Evolutionary conservation across 2,113 vertebrate genomes (phyloP).

Genomic region (Grantiella picta): DNA sequence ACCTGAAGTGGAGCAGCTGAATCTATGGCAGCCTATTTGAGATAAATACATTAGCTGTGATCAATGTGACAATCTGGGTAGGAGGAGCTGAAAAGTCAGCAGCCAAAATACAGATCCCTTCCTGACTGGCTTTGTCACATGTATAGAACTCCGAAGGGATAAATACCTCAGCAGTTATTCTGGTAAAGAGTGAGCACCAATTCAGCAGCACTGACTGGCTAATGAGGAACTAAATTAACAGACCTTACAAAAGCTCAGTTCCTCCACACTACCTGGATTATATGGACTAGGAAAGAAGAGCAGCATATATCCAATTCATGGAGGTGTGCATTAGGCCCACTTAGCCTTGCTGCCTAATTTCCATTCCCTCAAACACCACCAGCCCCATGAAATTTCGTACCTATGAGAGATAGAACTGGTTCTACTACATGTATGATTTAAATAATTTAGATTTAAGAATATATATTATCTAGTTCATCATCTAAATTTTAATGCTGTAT

Average conservation of each 20-base stretch:
- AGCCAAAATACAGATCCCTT: not conserved
- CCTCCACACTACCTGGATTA: not conserved
- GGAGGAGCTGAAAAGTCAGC: not conserved
- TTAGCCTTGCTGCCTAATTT: not conserved
- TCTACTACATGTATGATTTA: not conserved
- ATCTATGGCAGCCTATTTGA: not conserved
- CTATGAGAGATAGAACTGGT: not conserved
- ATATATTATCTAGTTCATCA: not conserved
- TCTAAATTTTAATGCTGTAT: not conserved
- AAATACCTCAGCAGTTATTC: not conserved
- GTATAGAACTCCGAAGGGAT: not conserved
- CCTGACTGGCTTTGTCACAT: not conserved
- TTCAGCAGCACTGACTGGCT: not conserved
- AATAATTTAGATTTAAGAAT: not conserved
- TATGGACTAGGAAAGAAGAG: not conserved
- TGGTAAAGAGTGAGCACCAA: fast-evolving
- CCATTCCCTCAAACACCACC: not conserved
- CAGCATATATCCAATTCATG: not conserved
- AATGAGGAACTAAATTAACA: not conserved
- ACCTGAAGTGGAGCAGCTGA: not conserved
- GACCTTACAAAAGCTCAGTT: not conserved
- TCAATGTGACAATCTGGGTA: not conserved
- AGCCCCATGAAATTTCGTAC: not conserved
- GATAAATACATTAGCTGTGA: not conserved
- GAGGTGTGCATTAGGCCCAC: not conserved